Percentiles rank a stretch among this genome's conserved stretches.
phyloP scores from a whole-genome alignment of 2,888 invertebrate genomes.

The Drosophila colorata region DNA sequence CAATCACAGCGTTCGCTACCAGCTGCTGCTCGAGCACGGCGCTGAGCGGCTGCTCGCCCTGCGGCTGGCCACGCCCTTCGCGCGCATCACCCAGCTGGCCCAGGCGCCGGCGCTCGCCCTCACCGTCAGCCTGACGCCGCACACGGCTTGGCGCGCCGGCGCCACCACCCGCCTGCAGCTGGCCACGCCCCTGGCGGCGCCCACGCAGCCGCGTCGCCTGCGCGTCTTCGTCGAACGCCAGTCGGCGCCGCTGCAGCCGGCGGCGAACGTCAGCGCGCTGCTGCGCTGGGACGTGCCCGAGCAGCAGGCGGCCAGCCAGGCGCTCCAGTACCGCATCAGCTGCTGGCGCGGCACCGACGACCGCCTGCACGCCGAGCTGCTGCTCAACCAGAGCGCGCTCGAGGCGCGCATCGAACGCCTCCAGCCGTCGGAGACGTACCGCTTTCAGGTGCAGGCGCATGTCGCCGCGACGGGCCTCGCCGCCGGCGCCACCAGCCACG shows the following conservation, averaged over 20 bases:
- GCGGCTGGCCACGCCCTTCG: slow-evolving; percentile 82
- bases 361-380: slow-evolving; percentile 55
- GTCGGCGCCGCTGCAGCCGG: slow-evolving; percentile 79
- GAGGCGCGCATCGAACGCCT: slow-evolving; percentile 87
- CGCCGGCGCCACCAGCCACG: slow-evolving; percentile 89
- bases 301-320: slow-evolving; percentile 37
- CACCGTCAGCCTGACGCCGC: slow-evolving; percentile 91
- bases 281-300: slow-evolving; percentile 93
- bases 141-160: slow-evolving; percentile 94
- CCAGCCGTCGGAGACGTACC: slow-evolving; percentile 88
- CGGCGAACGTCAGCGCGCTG: slow-evolving; percentile 86
- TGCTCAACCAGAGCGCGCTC: slow-evolving; percentile 69
- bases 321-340: slow-evolving; percentile 87
- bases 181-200: slow-evolving; percentile 92
- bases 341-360: slow-evolving; percentile 88
- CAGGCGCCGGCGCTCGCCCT: slow-evolving; percentile 89
- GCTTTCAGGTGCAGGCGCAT: slow-evolving; percentile 91
- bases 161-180: slow-evolving; percentile 88
- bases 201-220: slow-evolving; percentile 90
- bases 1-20: slow-evolving; percentile 92
- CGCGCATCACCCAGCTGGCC: slow-evolving; percentile 82
- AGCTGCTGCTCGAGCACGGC: slow-evolving; percentile 67
- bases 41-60: slow-evolving; percentile 48
- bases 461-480: slow-evolving; percentile 92
- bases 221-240: slow-evolving; percentile 90